Evolutionary conservation across 2,797 vertebrate species (phyloP).

Genomic region (Sorex maritimensis): DNA sequence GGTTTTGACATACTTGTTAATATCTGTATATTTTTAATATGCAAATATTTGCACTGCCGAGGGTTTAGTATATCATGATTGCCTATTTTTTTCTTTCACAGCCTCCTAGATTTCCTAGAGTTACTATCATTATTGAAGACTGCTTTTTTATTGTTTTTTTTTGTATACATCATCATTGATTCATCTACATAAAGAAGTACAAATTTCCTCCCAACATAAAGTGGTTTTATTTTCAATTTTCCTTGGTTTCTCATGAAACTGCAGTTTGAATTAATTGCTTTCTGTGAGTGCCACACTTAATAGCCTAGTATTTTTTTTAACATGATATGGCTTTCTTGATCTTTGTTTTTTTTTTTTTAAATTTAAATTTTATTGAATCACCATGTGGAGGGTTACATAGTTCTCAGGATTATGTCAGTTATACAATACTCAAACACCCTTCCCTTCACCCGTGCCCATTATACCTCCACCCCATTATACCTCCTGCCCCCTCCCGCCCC

Average conservation of each 20-base stretch:
- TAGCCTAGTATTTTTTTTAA: not conserved
- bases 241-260: not conserved
- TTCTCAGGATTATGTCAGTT: too few species aligned
- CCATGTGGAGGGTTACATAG: too few species aligned
- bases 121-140: slow-evolving; percentile 20
- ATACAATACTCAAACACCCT: too few species aligned
- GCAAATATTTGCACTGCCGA: not conserved
- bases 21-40: not conserved
- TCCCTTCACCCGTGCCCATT: too few species aligned
- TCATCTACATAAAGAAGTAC: slow-evolving; percentile 1
- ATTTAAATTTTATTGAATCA: too few species aligned
- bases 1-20: not conserved
- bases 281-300: not conserved
- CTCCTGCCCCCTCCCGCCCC: too few species aligned
- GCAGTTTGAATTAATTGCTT: not conserved
- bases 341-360: too few species aligned
- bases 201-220: not conserved
- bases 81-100: not conserved
- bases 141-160: slow-evolving; percentile 48
- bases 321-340: too few species aligned
- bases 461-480: too few species aligned
- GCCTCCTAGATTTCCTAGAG: not conserved
- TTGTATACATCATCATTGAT: not conserved
- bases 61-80: not conserved
- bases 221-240: slow-evolving; percentile 23